Conservation (phyloP, 1,140 invertebrate species). For the Heliconius melpomene region DNA sequence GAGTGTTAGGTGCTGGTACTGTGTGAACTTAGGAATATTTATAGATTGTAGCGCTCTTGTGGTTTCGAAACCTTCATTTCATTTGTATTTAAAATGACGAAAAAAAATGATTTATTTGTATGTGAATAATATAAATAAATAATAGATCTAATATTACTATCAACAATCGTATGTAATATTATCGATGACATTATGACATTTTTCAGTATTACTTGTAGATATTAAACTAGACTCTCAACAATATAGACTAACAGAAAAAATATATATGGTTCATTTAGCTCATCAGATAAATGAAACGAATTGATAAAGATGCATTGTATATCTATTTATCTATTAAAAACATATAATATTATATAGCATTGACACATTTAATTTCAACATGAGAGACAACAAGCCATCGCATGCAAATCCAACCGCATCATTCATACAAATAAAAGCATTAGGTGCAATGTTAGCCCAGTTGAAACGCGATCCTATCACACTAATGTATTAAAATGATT, state of each 20-base stretch:
- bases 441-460: not conserved
- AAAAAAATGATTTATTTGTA: not conserved
- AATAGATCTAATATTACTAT: no score
- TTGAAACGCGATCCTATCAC: constrained; percentile 27
- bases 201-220: no score
- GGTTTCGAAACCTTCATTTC: not conserved
- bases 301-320: not conserved
- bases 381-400: not conserved
- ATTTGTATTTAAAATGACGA: not conserved
- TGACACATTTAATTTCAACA: constrained; percentile 12
- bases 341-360: not conserved
- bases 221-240: not conserved
- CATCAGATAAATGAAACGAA: not conserved
- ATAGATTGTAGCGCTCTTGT: constrained; percentile 11
- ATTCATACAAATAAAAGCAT: not conserved
- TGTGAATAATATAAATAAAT: not conserved
- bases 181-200: no score
- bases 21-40: constrained; percentile 29
- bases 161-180: no score
- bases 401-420: constrained; percentile 12
- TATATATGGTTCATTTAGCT: not conserved
- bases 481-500: constrained; percentile 34
- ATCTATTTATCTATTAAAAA: not conserved
- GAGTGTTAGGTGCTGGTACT: constrained; percentile 40
- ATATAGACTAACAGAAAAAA: not conserved